Conservation (phyloP, 2,888 invertebrate genomes). For the Apoda limacodes region DNA sequence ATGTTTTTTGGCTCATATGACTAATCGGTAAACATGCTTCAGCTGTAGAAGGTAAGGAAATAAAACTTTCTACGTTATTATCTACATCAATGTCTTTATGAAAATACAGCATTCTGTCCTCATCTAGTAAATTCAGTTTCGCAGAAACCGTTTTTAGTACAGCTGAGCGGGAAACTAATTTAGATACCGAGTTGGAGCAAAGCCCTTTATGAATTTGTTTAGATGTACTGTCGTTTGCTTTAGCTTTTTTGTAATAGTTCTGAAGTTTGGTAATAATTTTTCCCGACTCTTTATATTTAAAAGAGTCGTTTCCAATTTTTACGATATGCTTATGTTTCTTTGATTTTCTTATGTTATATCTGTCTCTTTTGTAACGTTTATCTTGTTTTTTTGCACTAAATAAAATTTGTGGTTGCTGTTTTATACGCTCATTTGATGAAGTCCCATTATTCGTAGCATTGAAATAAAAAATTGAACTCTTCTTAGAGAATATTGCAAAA, state of each 20-base stretch:
- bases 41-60: conserved; percentile 21
- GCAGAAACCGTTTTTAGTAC: conserved; percentile 31
- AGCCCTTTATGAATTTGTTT: conserved; percentile 24
- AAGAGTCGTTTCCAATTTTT: conserved; percentile 25
- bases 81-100: conserved; percentile 14
- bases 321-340: conserved; percentile 24
- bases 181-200: conserved; percentile 24
- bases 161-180: conserved; percentile 25
- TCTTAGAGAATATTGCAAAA: too few species aligned
- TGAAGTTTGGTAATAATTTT: conserved; percentile 25
- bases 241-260: conserved; percentile 12
- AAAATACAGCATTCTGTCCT: too few species aligned
- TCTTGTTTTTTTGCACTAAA: conserved; percentile 21
- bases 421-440: too few species aligned
- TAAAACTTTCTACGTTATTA: conserved; percentile 20
- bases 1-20: conserved; percentile 32
- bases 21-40: conserved; percentile 22
- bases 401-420: conserved; percentile 24
- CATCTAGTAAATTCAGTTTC: conserved; percentile 32
- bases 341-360: conserved; percentile 17
- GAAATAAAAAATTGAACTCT: too few species aligned
- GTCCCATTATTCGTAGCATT: too few species aligned
- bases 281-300: conserved; percentile 28
- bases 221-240: conserved; percentile 11
- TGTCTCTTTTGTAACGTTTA: conserved; percentile 15